Percentiles rank a stretch among this genome's conserved stretches.
Conservation (phyloP, 2,888 invertebrate genomes). For the Asteroscopus sphinx region DNA sequence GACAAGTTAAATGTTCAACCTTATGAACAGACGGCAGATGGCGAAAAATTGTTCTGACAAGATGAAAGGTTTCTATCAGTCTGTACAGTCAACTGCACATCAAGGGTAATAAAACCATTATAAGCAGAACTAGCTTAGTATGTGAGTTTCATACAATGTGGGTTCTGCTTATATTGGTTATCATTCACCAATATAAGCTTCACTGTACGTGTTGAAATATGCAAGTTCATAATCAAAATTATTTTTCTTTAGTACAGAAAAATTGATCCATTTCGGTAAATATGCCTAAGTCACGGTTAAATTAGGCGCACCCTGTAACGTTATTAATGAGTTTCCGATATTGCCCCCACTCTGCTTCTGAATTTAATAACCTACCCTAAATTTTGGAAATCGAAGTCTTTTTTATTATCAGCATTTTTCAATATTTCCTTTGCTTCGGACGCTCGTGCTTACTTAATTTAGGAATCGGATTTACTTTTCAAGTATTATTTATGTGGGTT, state of each 20-base stretch:
- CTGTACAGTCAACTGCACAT: too few relatives aligned
- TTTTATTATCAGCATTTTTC: constrained; percentile 64
- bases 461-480: constrained; percentile 35
- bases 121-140: too few relatives aligned
- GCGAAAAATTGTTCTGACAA: too few relatives aligned
- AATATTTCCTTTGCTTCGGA: constrained; percentile 39
- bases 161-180: too few relatives aligned
- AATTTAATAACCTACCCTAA: constrained; percentile 76
- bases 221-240: constrained; percentile 51
- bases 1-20: too few relatives aligned
- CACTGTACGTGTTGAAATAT: constrained; percentile 11
- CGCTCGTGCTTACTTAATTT: constrained; percentile 48
- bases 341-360: constrained; percentile 71
- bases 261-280: constrained; percentile 76
- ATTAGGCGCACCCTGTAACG: constrained; percentile 82
- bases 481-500: constrained; percentile 42
- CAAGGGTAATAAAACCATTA: too few relatives aligned
- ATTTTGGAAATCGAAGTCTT: constrained; percentile 71
- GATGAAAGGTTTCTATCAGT: too few relatives aligned
- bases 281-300: constrained; percentile 80
- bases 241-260: constrained; percentile 55
- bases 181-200: too few relatives aligned
- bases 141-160: too few relatives aligned
- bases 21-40: too few relatives aligned
- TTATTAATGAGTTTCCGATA: constrained; percentile 88